A percentile compares a stretch with the other conserved stretches of the same genome.
Conservation (phyloP, 2,888 invertebrate species). For the Celastrina argiolus region DNA sequence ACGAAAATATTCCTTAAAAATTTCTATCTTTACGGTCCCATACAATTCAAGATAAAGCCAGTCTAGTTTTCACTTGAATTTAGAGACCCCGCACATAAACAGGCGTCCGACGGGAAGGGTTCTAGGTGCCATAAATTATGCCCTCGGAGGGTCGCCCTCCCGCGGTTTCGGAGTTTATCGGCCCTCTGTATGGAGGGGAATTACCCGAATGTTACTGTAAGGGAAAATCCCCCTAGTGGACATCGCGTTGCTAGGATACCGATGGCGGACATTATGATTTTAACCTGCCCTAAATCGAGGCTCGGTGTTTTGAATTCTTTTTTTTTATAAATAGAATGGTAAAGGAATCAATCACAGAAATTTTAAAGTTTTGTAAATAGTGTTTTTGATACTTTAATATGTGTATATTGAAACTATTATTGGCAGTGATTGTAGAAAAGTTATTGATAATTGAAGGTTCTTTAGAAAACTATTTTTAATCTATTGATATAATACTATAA, state of each 20-base stretch:
- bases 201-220: conserved; percentile 31
- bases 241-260: conserved; percentile 38
- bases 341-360: too few species aligned
- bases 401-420: too few species aligned
- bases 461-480: too few species aligned
- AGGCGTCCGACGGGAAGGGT: conserved; percentile 48
- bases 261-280: conserved; percentile 30
- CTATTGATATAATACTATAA: too few species aligned
- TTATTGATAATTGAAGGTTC: too few species aligned
- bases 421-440: too few species aligned
- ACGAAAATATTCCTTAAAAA: too few species aligned
- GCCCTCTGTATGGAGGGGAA: conserved; percentile 50
- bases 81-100: neutral
- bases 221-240: conserved; percentile 31
- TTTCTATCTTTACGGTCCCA: too few species aligned
- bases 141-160: conserved; percentile 57
- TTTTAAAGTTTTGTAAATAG: too few species aligned
- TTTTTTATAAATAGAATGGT: neutral
- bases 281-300: neutral
- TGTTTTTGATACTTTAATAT: too few species aligned
- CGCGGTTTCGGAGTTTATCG: conserved; percentile 73
- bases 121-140: conserved; percentile 73
- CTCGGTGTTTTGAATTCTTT: neutral
- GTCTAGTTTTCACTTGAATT: neutral
- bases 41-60: neutral